phyloP scores from a whole-genome alignment of 2,888 invertebrate species.

The Seladonia tumulorum region DNA sequence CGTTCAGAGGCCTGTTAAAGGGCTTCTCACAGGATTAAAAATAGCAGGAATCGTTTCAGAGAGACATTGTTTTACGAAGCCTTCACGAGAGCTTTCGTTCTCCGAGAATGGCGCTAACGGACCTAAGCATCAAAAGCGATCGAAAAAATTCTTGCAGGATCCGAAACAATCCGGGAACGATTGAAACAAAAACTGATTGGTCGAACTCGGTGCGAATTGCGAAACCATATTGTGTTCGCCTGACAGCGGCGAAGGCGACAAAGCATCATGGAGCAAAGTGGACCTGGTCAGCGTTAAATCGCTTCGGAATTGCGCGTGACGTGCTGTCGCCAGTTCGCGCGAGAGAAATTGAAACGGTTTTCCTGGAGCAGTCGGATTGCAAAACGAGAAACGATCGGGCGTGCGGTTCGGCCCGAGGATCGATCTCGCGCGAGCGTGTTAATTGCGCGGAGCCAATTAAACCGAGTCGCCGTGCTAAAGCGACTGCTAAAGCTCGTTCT shows the following conservation, averaged over 20 bases:
- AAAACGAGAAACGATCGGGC: not conserved
- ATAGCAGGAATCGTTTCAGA: too few relatives aligned
- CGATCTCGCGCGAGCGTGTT: not conserved
- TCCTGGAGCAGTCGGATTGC: not conserved
- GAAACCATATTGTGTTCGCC: not conserved
- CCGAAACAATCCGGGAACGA: too few relatives aligned
- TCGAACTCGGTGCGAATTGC: not conserved
- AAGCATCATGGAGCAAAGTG: not conserved
- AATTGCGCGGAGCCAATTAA: constrained; percentile 53
- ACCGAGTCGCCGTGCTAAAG: constrained; percentile 24
- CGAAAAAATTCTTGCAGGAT: not conserved
- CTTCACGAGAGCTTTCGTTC: too few relatives aligned
- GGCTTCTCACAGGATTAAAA: too few relatives aligned
- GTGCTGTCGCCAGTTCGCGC: not conserved
- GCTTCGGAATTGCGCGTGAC: not conserved
- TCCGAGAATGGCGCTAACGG: not conserved
- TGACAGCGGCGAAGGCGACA: not conserved
- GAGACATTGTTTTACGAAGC: too few relatives aligned
- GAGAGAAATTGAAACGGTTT: not conserved
- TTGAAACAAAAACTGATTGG: not conserved
- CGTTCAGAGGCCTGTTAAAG: not conserved
- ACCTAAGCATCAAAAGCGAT: not conserved
- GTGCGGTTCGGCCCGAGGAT: not conserved
- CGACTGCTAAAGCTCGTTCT: constrained; percentile 32
- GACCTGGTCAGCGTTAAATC: not conserved